phyloP scores from a whole-genome alignment of 2,888 invertebrate genomes.

The Drosophila aldrichi region DNA sequence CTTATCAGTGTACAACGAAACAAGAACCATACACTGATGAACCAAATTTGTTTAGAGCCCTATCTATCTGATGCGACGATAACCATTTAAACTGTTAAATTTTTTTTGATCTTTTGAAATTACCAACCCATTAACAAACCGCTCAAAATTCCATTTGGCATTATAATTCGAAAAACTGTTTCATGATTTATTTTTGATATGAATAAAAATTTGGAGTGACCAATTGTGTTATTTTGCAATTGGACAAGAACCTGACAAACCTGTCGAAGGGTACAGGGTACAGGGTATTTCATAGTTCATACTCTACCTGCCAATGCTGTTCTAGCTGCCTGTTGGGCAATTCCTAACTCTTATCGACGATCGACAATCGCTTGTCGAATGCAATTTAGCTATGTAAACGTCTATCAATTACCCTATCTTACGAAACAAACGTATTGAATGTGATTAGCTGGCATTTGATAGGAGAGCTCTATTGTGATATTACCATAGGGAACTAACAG shows the following conservation, averaged over 20 bases:
- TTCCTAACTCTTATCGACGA: conserved; percentile 34
- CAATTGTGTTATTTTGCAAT: background rate
- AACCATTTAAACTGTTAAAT: background rate
- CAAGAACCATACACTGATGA: background rate
- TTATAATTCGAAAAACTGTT: background rate
- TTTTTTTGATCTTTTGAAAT: background rate
- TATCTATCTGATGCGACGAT: background rate
- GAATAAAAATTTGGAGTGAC: background rate
- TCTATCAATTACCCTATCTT: conserved; percentile 6
- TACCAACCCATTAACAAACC: background rate
- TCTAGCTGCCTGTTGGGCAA: conserved; percentile 8
- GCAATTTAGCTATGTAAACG: conserved; percentile 25
- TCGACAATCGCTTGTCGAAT: conserved; percentile 16
- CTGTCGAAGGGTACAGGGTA: background rate
- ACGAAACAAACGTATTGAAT: background rate
- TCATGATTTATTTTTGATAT: background rate
- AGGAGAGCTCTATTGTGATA: background rate
- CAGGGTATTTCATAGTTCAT: background rate
- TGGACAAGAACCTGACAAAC: no score
- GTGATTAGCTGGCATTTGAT: conserved; percentile 7
- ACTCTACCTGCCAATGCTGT: background rate
- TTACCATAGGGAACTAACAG: background rate
- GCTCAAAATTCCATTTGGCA: background rate
- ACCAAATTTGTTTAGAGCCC: background rate
- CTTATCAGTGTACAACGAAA: background rate